phyloP scores from a whole-genome alignment of 2,113 vertebrate species.

The Recurvirostra avosetta region DNA sequence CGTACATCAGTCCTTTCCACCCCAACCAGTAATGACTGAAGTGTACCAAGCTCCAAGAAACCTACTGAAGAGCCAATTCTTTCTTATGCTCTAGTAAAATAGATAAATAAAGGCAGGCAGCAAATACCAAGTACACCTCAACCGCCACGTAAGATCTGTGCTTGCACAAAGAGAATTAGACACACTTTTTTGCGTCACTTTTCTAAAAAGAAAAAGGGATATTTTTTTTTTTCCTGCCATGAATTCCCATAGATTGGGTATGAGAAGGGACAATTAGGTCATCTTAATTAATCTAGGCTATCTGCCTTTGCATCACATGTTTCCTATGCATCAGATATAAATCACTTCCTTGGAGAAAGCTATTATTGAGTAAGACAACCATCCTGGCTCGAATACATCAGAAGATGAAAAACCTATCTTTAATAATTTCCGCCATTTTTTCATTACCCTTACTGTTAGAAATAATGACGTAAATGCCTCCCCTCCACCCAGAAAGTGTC shows the following conservation, averaged over 20 bases:
- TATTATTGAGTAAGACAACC: background rate
- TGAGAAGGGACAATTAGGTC: background rate
- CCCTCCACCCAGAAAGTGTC: background rate
- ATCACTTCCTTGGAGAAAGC: background rate
- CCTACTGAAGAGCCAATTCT: background rate
- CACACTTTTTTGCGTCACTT: background rate
- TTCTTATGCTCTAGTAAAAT: background rate
- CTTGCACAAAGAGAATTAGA: background rate
- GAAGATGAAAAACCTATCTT: background rate
- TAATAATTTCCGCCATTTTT: background rate
- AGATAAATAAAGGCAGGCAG: background rate
- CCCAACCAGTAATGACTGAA: background rate
- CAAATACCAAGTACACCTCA: background rate
- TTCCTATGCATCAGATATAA: background rate
- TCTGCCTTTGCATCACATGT: background rate
- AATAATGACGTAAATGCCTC: background rate
- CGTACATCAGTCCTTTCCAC: slow-evolving; percentile 16
- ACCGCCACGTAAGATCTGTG: background rate
- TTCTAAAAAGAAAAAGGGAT: background rate
- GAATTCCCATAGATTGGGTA: background rate
- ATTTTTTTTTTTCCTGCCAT: background rate
- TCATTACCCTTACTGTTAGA: background rate
- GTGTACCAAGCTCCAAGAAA: background rate
- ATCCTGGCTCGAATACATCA: background rate
- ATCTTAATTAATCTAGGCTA: background rate